These are phyloP conservation scores for Seriola dumerili DNA, from an alignment of 2,113 vertebrate species.

Conservation along the genomic window DNA sequence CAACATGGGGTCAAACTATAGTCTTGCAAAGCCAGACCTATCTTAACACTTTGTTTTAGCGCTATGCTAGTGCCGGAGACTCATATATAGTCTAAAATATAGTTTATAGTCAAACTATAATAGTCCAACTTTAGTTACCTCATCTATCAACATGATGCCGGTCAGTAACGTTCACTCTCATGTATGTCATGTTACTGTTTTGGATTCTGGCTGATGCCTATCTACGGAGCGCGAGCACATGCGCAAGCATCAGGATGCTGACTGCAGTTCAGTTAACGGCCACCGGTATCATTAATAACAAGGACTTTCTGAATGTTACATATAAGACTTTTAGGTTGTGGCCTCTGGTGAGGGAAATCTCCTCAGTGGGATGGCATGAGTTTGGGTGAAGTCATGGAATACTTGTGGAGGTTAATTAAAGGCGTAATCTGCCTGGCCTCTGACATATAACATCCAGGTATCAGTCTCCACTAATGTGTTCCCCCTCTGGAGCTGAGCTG, in stretches of 20 bases:
- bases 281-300: too few species aligned
- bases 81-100: not conserved
- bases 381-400: constrained; percentile 27
- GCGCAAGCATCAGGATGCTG: too few species aligned
- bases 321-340: not conserved
- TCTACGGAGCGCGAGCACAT: too few species aligned
- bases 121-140: not conserved
- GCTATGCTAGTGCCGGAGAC: not conserved
- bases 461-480: constrained; percentile 65
- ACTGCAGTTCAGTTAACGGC: too few species aligned
- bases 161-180: not conserved
- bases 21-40: too few species aligned
- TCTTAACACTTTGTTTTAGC: not conserved
- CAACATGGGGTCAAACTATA: too few species aligned
- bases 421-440: constrained; percentile 24
- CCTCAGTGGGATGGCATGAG: not conserved
- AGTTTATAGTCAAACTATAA: not conserved
- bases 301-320: too few species aligned
- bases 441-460: constrained; percentile 52
- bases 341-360: not conserved
- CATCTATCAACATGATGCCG: not conserved
- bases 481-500: constrained; percentile 56
- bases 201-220: too few species aligned
- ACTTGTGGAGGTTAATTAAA: constrained; percentile 51
- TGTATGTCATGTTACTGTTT: too few species aligned